Evolutionary conservation across 2,113 vertebrate species (phyloP).

Genomic region (Agelaius phoeniceus): DNA sequence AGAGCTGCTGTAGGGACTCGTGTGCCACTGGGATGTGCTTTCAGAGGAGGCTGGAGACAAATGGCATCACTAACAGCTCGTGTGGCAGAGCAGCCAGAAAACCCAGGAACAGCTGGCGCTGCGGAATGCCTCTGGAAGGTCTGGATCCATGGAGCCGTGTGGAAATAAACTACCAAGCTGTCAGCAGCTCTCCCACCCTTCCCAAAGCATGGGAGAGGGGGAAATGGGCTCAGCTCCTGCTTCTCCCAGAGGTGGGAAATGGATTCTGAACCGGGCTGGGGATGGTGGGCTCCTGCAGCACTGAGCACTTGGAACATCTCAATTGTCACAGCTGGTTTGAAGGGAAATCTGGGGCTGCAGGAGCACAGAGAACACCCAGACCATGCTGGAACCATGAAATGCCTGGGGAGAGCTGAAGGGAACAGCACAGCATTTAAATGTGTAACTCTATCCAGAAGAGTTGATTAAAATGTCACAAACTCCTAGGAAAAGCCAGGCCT

Average conservation of each 20-base stretch:
- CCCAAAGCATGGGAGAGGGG: not conserved
- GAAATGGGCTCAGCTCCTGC: not conserved
- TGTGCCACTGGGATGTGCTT: not conserved
- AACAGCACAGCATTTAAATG: not conserved
- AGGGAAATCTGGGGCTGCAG: not conserved
- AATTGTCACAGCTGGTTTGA: not conserved
- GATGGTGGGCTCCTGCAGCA: not conserved
- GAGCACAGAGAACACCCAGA: not conserved
- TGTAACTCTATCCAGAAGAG: not conserved
- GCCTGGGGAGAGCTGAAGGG: not conserved
- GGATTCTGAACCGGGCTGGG: not conserved
- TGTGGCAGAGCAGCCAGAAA: not conserved
- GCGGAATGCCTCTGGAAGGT: accelerated
- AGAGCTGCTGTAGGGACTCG: accelerated
- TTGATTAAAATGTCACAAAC: conserved; percentile 17
- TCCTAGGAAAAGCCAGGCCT: not conserved
- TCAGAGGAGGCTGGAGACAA: not conserved
- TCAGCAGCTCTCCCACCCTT: not conserved
- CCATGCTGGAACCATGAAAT: not conserved
- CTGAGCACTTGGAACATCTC: not conserved
- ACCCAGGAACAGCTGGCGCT: not conserved
- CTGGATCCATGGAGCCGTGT: not conserved
- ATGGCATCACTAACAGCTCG: not conserved
- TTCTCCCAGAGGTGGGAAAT: not conserved
- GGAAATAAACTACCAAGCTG: not conserved